Base-by-base conservation (phyloP, 92 coral and sea anemone genomes). In the Porites evermanni region DNA sequence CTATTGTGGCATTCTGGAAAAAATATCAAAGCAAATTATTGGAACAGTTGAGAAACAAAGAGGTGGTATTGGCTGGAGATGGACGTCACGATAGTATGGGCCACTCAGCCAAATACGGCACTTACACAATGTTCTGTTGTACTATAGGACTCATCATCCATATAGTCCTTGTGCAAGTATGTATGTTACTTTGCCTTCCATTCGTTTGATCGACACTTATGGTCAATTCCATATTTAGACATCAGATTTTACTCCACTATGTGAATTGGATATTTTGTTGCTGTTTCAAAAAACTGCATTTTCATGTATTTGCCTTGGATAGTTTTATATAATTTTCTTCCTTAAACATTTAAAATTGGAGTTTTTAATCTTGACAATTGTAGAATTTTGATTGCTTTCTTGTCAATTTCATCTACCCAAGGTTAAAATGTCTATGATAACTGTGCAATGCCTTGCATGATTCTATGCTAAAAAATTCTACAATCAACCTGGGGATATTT, bases 61-160 rank as follows among this genome's bases (percentile, higher is more conserved):
- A 92, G n/a, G 75, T 87, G 80, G 90, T 79, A 64, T 7, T 87
- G 78, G 82, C 90, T 70, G 90, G 90, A 4, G 86, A 87, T 54
- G 86, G 86, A 32, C 86, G 85, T 23, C 82, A 74, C 53, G 84
- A 80, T 75, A 79, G 80, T 53, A 65, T 80, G 81, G 86, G 86
- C 0, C 82, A 86, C 23, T 91, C 84, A 19, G 90, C 88, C 86
- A 88, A 84, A 70, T 88, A 84, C 21, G 29, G 91, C 21, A 88
- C 84, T 2, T 85, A 67, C 78, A 76, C 89, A 64, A 77, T 68
- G 5, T 85, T 75, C 77, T 85, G 89, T 77, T 85, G 83, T 44
- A 83, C 87, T 24, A 54, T 80, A 52, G 84, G 84, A 7, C 65
- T 68, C 14, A 81, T 81, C 54, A 16, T 80, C 77, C 85, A 81